Conservation (phyloP, 1,140 invertebrate species). For the Megathymus violae region DNA sequence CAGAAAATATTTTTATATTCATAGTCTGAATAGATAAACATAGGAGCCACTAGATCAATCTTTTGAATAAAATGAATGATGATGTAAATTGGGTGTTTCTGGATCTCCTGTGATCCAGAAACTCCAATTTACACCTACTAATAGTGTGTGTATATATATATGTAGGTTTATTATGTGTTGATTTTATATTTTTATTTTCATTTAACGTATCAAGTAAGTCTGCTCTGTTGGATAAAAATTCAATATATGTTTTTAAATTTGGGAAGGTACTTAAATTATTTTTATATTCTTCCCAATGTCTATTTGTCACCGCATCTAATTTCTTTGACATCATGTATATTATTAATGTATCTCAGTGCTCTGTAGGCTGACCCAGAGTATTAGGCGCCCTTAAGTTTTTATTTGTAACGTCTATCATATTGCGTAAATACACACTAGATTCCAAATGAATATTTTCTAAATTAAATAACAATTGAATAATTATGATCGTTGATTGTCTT, state of each 20-base stretch:
- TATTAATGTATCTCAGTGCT: too few relatives aligned
- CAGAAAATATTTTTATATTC: not conserved
- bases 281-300: slow-evolving; percentile 40
- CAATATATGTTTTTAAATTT: slow-evolving; percentile 8
- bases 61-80: slow-evolving; percentile 5
- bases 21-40: not conserved
- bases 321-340: slow-evolving; percentile 39
- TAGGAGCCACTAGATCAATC: not conserved
- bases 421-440: slow-evolving; percentile 8
- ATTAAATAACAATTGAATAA: slow-evolving; percentile 20
- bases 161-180: too few relatives aligned
- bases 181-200: too few relatives aligned
- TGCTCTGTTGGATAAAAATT: slow-evolving; percentile 11
- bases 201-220: slow-evolving; percentile 30
- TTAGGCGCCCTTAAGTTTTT: not conserved
- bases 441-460: slow-evolving; percentile 15
- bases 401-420: slow-evolving; percentile 10
- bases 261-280: slow-evolving; percentile 24
- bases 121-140: slow-evolving; percentile 20
- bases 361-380: not conserved
- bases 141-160: too few relatives aligned
- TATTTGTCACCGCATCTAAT: slow-evolving; percentile 33
- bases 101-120: slow-evolving; percentile 13
- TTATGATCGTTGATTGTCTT: slow-evolving; percentile 20
- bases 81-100: slow-evolving; percentile 9